Evolutionary conservation across 2,888 invertebrate genomes (phyloP).

Genomic region (Notocelia uddmanniana): DNA sequence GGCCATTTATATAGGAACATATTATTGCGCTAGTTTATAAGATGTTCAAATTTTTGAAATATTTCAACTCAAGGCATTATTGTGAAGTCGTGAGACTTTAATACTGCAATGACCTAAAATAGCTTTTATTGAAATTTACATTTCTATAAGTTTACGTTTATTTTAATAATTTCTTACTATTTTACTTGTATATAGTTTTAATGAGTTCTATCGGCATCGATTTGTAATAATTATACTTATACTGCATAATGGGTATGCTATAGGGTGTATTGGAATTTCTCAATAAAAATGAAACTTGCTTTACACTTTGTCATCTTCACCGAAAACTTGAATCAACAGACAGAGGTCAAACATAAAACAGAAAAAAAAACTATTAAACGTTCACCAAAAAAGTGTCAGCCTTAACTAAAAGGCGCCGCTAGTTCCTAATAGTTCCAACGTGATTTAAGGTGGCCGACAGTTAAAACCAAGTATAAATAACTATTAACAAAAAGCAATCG

Average conservation of each 20-base stretch:
- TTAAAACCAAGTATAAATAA: conserved; percentile 81
- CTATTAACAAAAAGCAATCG: conserved; percentile 83
- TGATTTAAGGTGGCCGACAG: conserved; percentile 76
- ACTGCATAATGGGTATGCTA: too few relatives aligned
- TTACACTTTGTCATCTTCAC: neutral
- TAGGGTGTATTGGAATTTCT: too few relatives aligned
- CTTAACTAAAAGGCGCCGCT: conserved; percentile 61
- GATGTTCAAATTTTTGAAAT: too few relatives aligned
- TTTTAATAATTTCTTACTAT: too few relatives aligned
- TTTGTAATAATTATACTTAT: too few relatives aligned
- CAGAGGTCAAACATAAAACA: neutral
- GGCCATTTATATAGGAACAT: conserved; percentile 7
- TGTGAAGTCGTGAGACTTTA: neutral
- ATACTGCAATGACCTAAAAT: neutral
- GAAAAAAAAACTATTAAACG: conserved; percentile 47
- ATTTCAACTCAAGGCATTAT: too few relatives aligned
- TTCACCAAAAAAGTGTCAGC: conserved; percentile 54
- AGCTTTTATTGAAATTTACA: too few relatives aligned
- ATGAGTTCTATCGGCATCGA: too few relatives aligned
- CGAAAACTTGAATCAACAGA: neutral
- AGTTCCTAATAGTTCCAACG: conserved; percentile 55
- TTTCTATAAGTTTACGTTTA: too few relatives aligned
- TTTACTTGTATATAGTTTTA: too few relatives aligned
- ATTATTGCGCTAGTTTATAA: neutral
- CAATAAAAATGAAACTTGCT: too few relatives aligned